Evolutionary conservation across 2,888 invertebrate species (phyloP), one percentile per base, ranked within the genome.

Genomic region (Aphodius granarius): DNA sequence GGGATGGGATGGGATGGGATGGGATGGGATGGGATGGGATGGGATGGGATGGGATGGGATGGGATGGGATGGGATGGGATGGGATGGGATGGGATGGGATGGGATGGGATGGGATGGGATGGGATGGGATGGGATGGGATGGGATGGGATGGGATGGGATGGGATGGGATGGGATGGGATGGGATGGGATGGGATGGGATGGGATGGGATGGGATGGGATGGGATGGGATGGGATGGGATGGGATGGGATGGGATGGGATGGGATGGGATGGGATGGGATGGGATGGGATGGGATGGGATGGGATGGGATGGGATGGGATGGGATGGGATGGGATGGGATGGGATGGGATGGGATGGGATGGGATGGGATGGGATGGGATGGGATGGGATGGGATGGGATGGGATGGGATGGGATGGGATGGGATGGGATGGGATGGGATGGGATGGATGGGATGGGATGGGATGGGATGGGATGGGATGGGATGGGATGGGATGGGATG

Each of bases 1-100:
- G 21, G 71, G 71, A 19, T 22, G 71, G 71, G 71, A 19, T 71
- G 21, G 71, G 71, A 19, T 6, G 71, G 71, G 71, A 19, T 17
- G 13, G 71, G 71, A 19, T 21, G 71, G 63, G 63, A 13, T 62
- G 63, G 63, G 63, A 13, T 62, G 63, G 63, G 63, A 13, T 62
- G 63, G 63, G 63, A 13, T 62, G 63, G 63, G 63, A 13, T 62
- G 63, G 63, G 63, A 13, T 62, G 63, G 63, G 63, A 13, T 62
- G 73, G 74, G 76, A 74, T 76, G 71, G 76, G 76, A 13, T 62
- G 63, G 74, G 68, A 71, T 62, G 63, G 63, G 63, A 13, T 62
- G 63, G 63, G 63, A 13, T 62, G 63, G 63, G 63, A 13, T 62
- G 63, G 63, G 63, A 13, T 62, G 63, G 63, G 63, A 13, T 62